Conservation (phyloP, 2,113 vertebrate genomes). For the Morone saxatilis region DNA sequence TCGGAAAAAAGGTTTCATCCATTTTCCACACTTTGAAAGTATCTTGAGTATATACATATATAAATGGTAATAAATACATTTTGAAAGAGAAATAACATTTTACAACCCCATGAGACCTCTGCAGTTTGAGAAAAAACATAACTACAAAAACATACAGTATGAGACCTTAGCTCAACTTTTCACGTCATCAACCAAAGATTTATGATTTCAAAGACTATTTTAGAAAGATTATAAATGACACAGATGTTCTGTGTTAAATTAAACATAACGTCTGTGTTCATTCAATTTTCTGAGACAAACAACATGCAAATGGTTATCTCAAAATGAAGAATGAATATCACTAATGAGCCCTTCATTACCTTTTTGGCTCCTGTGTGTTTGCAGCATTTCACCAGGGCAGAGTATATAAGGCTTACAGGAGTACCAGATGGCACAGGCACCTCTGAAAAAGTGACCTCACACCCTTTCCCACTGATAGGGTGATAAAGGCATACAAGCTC, state of each 20-base stretch:
- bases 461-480: constrained; percentile 64
- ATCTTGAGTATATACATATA: constrained; percentile 9
- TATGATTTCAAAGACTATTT: constrained; percentile 13
- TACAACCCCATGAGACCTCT: background rate
- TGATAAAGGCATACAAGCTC: constrained; percentile 75
- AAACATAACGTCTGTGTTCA: background rate
- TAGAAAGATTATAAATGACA: constrained; percentile 6
- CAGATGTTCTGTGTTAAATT: background rate
- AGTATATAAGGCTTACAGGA: constrained; percentile 37
- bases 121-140: constrained; percentile 17
- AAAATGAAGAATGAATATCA: constrained; percentile 3
- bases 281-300: constrained; percentile 1
- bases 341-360: constrained; percentile 24
- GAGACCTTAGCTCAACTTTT: constrained; percentile 4
- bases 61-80: background rate
- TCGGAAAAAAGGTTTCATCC: background rate
- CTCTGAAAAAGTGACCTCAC: constrained; percentile 70
- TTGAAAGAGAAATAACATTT: constrained; percentile 7
- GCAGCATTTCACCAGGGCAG: constrained; percentile 22
- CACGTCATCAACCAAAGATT: constrained; percentile 21
- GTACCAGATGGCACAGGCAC: constrained; percentile 65
- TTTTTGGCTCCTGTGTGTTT: constrained; percentile 43
- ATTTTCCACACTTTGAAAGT: background rate
- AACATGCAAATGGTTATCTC: background rate
- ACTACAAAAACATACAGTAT: constrained; percentile 16